phyloP scores from a whole-genome alignment of 2,113 vertebrate genomes.

The Antigone vipio region DNA sequence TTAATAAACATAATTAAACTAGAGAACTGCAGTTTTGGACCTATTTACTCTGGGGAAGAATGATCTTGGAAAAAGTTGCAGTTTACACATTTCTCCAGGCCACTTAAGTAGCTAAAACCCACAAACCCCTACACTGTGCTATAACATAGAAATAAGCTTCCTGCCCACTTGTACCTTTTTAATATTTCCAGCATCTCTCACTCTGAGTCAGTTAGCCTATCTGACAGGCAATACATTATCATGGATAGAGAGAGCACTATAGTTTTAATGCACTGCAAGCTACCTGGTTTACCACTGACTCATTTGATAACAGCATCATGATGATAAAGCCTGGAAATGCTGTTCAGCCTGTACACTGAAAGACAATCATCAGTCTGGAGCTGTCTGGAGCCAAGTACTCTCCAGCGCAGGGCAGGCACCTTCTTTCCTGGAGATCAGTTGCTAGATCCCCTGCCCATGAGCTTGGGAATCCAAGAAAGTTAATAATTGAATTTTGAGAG shows the following conservation, averaged over 20 bases:
- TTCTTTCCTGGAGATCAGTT: not conserved
- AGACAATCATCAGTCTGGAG: not conserved
- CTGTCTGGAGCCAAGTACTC: not conserved
- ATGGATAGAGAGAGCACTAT: not conserved
- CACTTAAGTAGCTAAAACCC: not conserved
- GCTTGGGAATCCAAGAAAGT: not conserved
- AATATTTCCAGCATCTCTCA: not conserved
- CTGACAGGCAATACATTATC: not conserved
- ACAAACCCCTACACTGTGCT: not conserved
- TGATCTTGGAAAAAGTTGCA: slow-evolving; percentile 41
- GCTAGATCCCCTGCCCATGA: not conserved
- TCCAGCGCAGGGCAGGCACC: not conserved
- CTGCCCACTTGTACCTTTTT: not conserved
- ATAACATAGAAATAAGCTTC: not conserved
- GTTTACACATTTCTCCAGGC: slow-evolving; percentile 53
- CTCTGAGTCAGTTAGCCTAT: not conserved
- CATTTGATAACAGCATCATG: not conserved
- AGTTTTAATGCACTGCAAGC: not conserved
- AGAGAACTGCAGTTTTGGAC: slow-evolving; percentile 27
- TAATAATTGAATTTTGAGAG: not conserved
- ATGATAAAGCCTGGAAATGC: not conserved
- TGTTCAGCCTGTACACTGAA: not conserved
- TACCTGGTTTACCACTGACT: not conserved
- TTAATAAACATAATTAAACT: slow-evolving; percentile 53
- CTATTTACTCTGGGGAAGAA: slow-evolving; percentile 13